Evolutionary conservation across 2,797 vertebrate genomes (phyloP).

Genomic region (Huso huso): DNA sequence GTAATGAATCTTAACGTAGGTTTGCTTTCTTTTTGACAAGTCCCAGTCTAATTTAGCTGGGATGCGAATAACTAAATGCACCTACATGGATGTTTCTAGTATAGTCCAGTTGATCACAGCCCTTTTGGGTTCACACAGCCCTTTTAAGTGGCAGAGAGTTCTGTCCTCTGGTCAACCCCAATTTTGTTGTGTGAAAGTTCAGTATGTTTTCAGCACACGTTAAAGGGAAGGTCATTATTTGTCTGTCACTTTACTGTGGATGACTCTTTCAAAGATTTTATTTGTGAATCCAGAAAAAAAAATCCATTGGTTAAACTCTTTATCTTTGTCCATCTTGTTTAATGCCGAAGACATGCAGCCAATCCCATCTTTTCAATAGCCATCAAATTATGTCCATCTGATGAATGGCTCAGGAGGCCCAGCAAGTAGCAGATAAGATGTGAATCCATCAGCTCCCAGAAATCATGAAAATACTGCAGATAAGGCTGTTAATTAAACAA

Average conservation of each 20-base stretch:
- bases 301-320: background rate
- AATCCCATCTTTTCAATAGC: conserved; percentile 13
- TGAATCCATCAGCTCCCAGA: background rate
- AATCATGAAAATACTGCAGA: conserved; percentile 12
- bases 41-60: background rate
- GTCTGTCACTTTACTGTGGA: background rate
- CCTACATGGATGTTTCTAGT: too few species aligned
- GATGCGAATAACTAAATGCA: too few species aligned
- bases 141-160: conserved; percentile 17
- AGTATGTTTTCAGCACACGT: conserved; percentile 23
- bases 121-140: too few species aligned
- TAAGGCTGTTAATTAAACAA: conserved; percentile 31
- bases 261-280: background rate
- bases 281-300: background rate
- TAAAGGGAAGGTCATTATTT: conserved; percentile 11
- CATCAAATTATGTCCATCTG: conserved; percentile 22
- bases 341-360: conserved; percentile 4
- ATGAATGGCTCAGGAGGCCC: conserved; percentile 19
- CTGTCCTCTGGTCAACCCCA: conserved; percentile 16
- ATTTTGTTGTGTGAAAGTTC: conserved; percentile 27
- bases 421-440: conserved; percentile 4
- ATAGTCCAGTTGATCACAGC: too few species aligned
- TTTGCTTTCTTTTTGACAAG: background rate
- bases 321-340: conserved; percentile 18
- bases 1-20: background rate